A percentile compares a stretch with the other conserved stretches of the same genome.
These are phyloP conservation scores for Glareola pratincola DNA, from an alignment of 2,113 vertebrate genomes.

Conservation along the genomic window DNA sequence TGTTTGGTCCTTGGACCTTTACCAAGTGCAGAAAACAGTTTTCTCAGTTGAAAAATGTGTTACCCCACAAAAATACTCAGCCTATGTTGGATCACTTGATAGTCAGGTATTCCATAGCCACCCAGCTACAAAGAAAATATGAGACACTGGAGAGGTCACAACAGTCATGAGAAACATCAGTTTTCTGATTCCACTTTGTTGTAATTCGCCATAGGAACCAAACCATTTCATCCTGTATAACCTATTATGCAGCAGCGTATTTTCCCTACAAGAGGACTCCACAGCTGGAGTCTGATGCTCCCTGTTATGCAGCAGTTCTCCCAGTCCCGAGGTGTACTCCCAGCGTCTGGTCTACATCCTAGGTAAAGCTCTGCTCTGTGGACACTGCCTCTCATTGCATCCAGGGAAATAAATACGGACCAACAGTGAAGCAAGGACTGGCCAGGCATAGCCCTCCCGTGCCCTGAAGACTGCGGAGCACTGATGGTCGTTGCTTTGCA, in stretches of 20 bases:
- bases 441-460: accelerated
- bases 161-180: not conserved
- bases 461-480: accelerated
- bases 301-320: accelerated
- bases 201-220: not conserved
- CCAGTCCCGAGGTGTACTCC: accelerated
- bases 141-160: not conserved
- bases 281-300: not conserved
- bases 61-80: not conserved
- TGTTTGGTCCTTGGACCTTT: not conserved
- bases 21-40: not conserved
- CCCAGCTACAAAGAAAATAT: not conserved
- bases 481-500: not conserved
- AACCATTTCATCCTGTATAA: not conserved
- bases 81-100: not conserved
- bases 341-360: not conserved
- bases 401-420: not conserved
- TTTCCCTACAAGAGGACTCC: not conserved
- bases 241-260: not conserved
- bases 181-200: not conserved
- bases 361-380: not conserved
- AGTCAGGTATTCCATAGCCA: not conserved
- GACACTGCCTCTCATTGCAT: not conserved
- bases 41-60: not conserved
- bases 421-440: not conserved